Conservation (phyloP, 2,797 vertebrate genomes). For the Nyctalus aviator region DNA sequence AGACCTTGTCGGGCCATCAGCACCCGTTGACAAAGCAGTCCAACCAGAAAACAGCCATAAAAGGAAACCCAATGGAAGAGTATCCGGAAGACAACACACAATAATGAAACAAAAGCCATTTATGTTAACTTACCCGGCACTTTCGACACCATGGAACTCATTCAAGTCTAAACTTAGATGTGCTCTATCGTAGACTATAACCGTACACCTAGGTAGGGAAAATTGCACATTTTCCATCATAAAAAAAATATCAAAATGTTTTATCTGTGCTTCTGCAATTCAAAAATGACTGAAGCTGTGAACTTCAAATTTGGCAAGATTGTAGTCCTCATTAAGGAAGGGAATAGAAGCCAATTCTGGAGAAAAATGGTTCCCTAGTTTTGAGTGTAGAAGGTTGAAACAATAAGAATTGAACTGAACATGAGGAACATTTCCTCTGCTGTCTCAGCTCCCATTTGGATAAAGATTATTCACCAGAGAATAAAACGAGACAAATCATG, state of each 20-base stretch:
- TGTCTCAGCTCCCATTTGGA: constrained; percentile 53
- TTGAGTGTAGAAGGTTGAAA: constrained; percentile 77
- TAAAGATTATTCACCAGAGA: constrained; percentile 63
- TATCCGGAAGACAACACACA: not conserved
- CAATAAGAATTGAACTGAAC: constrained; percentile 70
- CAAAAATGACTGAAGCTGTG: constrained; percentile 85
- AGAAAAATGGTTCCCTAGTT: constrained; percentile 82
- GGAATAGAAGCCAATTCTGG: constrained; percentile 79
- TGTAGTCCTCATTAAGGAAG: constrained; percentile 81
- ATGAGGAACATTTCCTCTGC: constrained; percentile 63
- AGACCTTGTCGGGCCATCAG: not conserved
- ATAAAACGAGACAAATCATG: not conserved
- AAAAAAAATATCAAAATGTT: constrained; percentile 78
- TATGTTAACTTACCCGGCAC: not conserved
- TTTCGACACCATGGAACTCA: constrained; percentile 46
- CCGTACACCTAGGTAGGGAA: constrained; percentile 68
- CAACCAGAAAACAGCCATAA: not conserved
- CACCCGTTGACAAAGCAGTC: constrained; percentile 41
- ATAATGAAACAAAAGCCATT: constrained; percentile 16
- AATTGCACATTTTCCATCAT: constrained; percentile 66
- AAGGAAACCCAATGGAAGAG: not conserved
- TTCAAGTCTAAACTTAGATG: constrained; percentile 62
- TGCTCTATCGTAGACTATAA: constrained; percentile 57
- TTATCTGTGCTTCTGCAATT: constrained; percentile 82
- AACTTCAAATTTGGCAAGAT: constrained; percentile 84